phyloP scores from a whole-genome alignment of 2,797 vertebrate genomes.

The Onychomys leucogaster region DNA sequence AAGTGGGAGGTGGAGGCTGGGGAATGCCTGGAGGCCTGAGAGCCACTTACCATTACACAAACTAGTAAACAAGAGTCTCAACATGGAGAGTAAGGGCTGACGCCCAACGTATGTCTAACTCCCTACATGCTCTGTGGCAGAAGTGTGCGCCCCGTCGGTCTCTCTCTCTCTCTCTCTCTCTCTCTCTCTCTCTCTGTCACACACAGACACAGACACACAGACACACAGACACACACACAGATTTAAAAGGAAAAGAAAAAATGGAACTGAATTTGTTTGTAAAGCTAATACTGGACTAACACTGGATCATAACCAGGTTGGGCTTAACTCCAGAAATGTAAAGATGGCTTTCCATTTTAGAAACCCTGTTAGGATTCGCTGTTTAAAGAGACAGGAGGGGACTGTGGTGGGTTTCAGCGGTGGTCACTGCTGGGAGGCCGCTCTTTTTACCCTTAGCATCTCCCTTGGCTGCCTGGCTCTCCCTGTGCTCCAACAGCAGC shows the following conservation, averaged over 20 bases:
- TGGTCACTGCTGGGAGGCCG: neutral
- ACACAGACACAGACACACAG: neutral
- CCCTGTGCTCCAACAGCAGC: neutral
- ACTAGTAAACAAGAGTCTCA: neutral
- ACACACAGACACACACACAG: neutral
- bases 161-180: no score
- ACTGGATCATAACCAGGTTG: neutral
- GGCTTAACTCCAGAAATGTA: neutral
- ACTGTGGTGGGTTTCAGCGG: neutral
- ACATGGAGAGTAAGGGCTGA: neutral
- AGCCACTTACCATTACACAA: neutral
- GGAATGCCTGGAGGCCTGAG: neutral
- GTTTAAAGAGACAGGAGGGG: neutral
- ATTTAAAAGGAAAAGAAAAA: neutral
- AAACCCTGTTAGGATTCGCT: neutral
- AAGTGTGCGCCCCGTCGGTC: accelerated
- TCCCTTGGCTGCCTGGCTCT: neutral
- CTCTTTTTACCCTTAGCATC: neutral
- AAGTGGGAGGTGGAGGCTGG: neutral
- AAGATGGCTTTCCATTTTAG: neutral
- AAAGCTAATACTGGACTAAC: neutral
- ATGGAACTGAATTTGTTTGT: neutral
- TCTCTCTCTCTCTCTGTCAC: no score
- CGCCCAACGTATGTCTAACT: neutral
- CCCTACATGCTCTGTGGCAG: neutral